These are phyloP conservation scores for Orcinus orca DNA, from an alignment of 2,113 vertebrate genomes.

Conservation along the genomic window DNA sequence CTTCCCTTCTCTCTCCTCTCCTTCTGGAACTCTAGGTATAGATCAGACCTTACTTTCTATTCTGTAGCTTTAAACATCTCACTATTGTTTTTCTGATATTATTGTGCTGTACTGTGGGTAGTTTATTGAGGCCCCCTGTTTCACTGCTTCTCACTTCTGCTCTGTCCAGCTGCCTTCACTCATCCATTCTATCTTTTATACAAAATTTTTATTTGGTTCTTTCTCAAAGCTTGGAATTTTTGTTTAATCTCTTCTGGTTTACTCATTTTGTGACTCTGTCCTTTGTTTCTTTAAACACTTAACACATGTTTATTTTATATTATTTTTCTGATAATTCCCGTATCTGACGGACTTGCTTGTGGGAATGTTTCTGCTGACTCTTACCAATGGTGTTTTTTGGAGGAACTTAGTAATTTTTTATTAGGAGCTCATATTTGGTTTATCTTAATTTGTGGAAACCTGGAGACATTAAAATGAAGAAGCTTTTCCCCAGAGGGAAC, in stretches of 20 bases:
- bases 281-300: not conserved
- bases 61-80: not conserved
- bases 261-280: not conserved
- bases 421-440: not conserved
- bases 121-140: not conserved
- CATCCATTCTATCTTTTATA: not conserved
- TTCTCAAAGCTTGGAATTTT: not conserved
- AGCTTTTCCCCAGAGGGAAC: not conserved
- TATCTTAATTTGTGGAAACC: not conserved
- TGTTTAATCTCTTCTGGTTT: not conserved
- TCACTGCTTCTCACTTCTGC: not conserved
- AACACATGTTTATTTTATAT: not conserved
- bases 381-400: not conserved
- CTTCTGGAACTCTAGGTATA: not conserved
- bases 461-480: not conserved
- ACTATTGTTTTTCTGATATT: not conserved
- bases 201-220: not conserved
- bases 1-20: too few species aligned
- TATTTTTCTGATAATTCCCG: not conserved
- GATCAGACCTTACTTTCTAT: not conserved
- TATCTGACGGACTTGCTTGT: not conserved
- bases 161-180: not conserved
- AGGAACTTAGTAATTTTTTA: not conserved
- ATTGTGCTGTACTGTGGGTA: fast-evolving
- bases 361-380: not conserved